These are phyloP conservation scores for Bombus turneri DNA, from an alignment of 1,140 invertebrate genomes.

Conservation along the genomic window DNA sequence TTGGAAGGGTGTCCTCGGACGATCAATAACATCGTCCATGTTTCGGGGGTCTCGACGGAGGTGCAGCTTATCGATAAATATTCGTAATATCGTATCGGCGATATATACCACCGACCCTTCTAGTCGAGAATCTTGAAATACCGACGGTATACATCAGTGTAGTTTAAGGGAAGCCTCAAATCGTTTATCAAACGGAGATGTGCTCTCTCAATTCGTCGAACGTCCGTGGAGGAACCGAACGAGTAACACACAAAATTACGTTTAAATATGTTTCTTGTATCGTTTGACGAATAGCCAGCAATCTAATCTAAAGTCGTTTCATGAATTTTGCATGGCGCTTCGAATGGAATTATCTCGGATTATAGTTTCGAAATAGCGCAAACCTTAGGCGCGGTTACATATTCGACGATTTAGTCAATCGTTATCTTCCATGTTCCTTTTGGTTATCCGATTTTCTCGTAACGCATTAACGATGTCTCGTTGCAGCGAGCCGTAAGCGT, in stretches of 20 bases:
- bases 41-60: too few species aligned
- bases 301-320: not conserved
- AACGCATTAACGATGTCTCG: not conserved
- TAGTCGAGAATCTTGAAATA: too few species aligned
- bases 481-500: not conserved
- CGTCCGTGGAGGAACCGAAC: too few species aligned
- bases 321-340: not conserved
- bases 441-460: constrained; percentile 5
- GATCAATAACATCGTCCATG: too few species aligned
- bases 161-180: not conserved
- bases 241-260: too few species aligned
- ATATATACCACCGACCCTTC: too few species aligned
- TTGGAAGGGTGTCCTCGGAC: too few species aligned
- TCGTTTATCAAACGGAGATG: not conserved
- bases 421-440: constrained; percentile 5
- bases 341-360: not conserved
- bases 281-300: too few species aligned
- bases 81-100: too few species aligned
- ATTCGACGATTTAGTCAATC: not conserved
- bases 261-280: too few species aligned
- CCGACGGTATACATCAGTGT: accelerated
- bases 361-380: not conserved
- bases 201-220: not conserved
- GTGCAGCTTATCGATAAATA: too few species aligned
- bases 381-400: not conserved